A percentile compares a stretch with the other conserved stretches of the same genome.
Evolutionary conservation across 1,140 invertebrate genomes (phyloP).

Genomic region (Anastrepha obliqua): DNA sequence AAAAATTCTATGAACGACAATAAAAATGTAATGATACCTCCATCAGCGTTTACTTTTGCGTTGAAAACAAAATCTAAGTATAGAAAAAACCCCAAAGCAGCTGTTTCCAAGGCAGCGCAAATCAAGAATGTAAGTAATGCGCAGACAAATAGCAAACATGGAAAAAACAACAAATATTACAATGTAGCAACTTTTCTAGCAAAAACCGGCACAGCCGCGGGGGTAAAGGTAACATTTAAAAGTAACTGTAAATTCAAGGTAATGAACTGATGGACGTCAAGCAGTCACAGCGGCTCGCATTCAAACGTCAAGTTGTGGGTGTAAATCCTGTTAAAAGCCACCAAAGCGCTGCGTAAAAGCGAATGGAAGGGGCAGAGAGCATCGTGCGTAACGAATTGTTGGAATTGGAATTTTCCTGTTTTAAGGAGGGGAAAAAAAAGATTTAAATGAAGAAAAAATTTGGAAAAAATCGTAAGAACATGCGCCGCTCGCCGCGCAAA

Average conservation of each 20-base stretch:
- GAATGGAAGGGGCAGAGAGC: not conserved
- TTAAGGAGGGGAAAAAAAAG: not conserved
- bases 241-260: constrained; percentile 55
- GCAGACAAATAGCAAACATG: constrained; percentile 16
- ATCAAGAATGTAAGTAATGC: constrained; percentile 23
- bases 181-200: constrained; percentile 8
- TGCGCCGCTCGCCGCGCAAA: not conserved
- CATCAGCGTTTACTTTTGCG: not conserved
- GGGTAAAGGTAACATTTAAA: constrained; percentile 26
- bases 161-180: not conserved
- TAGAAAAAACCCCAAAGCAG: constrained; percentile 25
- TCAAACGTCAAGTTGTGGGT: constrained; percentile 47
- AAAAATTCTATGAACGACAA: constrained; percentile 42
- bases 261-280: constrained; percentile 49
- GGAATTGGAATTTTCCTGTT: constrained; percentile 20
- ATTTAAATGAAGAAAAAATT: constrained; percentile 22
- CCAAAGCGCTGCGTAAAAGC: constrained; percentile 16
- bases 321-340: constrained; percentile 52
- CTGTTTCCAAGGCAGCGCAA: constrained; percentile 36
- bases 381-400: constrained; percentile 48
- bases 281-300: not conserved
- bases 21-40: constrained; percentile 45
- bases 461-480: not conserved
- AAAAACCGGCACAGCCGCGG: not conserved
- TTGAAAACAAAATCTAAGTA: not conserved